Conservation (phyloP, 2,888 invertebrate genomes). For the Drosophila trichaetosa region DNA sequence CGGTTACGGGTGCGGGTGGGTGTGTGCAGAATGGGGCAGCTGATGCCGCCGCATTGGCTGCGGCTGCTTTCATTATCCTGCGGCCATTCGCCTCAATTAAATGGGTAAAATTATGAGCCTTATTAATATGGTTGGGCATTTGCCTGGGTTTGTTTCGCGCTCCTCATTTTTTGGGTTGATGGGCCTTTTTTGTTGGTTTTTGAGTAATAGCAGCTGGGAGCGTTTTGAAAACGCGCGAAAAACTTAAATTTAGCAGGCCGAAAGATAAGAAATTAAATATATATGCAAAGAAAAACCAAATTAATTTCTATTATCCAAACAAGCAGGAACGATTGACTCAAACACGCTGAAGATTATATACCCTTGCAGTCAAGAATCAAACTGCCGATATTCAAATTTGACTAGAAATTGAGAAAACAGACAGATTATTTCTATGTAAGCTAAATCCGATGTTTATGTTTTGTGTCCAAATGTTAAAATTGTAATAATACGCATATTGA, state of each 20-base stretch:
- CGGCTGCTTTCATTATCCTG: conserved; percentile 60
- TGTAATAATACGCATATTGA: background rate
- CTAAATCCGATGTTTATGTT: background rate
- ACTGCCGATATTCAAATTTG: background rate
- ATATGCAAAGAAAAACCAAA: background rate
- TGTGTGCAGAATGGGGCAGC: conserved; percentile 21
- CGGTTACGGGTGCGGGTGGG: background rate
- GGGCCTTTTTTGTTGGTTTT: conserved; percentile 46
- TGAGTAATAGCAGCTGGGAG: conserved; percentile 48
- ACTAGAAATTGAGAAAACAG: background rate
- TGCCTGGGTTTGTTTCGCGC: conserved; percentile 6
- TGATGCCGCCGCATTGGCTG: conserved; percentile 50
- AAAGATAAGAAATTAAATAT: conserved; percentile 2
- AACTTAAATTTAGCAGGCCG: background rate
- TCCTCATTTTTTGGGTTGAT: conserved; percentile 17
- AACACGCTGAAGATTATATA: background rate
- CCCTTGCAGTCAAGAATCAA: background rate
- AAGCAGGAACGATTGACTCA: background rate
- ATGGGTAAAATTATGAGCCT: conserved; percentile 68
- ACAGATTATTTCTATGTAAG: background rate
- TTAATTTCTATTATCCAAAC: background rate
- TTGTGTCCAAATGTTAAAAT: background rate
- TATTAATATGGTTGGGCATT: conserved; percentile 54
- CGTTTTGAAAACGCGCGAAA: conserved; percentile 11
- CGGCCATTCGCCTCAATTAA: conserved; percentile 65